These are phyloP conservation scores for Euwallacea similis DNA, from an alignment of 1,140 invertebrate species.

Conservation along the genomic window DNA sequence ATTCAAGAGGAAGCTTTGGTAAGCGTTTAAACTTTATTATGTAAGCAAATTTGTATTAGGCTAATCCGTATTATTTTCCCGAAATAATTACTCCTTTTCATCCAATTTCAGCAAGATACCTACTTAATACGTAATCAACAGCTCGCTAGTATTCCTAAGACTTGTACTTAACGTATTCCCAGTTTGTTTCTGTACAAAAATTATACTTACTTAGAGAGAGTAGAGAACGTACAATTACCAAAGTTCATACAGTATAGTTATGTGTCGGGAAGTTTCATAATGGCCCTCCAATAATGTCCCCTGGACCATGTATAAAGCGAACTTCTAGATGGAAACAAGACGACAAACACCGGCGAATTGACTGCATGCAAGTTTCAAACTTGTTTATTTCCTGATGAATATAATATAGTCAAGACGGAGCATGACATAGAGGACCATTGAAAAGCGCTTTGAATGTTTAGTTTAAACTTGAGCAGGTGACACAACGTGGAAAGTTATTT, in stretches of 20 bases:
- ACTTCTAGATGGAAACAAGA: not conserved
- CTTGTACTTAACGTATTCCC: not conserved
- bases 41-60: conserved; percentile 14
- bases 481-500: not conserved
- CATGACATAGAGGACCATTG: not conserved
- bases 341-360: not conserved
- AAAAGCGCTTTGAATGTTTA: not conserved
- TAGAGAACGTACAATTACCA: not conserved
- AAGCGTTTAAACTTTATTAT: conserved; percentile 18
- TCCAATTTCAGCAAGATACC: conserved; percentile 5
- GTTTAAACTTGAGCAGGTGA: conserved; percentile 3
- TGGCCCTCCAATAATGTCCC: not conserved
- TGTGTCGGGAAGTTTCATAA: not conserved
- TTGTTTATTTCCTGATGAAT: conserved; percentile 7
- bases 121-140: not conserved
- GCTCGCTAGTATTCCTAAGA: not conserved
- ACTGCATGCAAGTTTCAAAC: conserved; percentile 2
- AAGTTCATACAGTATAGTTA: not conserved
- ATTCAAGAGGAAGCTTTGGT: conserved; percentile 7
- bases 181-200: too few relatives aligned
- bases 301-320: not conserved
- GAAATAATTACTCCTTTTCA: conserved; percentile 1
- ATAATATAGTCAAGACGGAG: not conserved
- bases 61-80: conserved; percentile 17
- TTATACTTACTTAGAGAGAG: not conserved